Base-by-base conservation (phyloP, 2,797 vertebrate species). In the Sebastes miniatus region DNA sequence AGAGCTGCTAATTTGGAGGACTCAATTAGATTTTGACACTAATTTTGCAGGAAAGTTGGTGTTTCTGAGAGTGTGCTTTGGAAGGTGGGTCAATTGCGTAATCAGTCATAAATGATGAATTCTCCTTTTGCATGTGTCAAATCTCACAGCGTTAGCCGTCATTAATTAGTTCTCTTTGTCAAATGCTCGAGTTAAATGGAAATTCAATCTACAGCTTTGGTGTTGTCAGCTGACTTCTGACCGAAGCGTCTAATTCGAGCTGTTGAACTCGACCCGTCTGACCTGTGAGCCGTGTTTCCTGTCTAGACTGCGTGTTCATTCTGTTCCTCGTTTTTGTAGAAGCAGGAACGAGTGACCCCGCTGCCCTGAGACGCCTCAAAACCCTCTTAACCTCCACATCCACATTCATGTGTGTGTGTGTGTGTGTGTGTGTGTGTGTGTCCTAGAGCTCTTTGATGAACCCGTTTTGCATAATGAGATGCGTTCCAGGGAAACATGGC, bases 401-500 rank as follows among this genome's bases (percentile, higher is more conserved):
- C 31, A 1, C n/a, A 18, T 39, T 16, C 10, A 1, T 34, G 54
- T 80, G 11, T 72, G 9, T 63, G 27, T 52, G 14, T 69, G 25
- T 73, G n/a, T 52, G 52, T 54, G 9, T 4, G 12, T 64, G 24
- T n/a, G 43, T 71, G n/a, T 54, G 43, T 73, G 63, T 57, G 29
- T 47, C 27, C 4, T 67, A 6, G 31, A 80, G 72, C 69, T 63
- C 6, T 62, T 66, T 69, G 63, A 70, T 64, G 29, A 75, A 39
- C 25, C 14, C 14, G 2, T 56, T 57, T 56, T 81, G 65, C 69
- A 76, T 76, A 77, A 89, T 67, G 31, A 82, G 78, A 59, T 80
- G 34, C 1, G 12, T 74, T 58, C 31, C 31, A 29, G n/a, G 34
- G 52, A 69, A 43, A 39, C 6, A 24, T 16, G 32, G 62, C 32